Evolutionary conservation across 2,888 invertebrate species (phyloP), one percentile per base, ranked within the genome.

Genomic region (Phengaris alcon): DNA sequence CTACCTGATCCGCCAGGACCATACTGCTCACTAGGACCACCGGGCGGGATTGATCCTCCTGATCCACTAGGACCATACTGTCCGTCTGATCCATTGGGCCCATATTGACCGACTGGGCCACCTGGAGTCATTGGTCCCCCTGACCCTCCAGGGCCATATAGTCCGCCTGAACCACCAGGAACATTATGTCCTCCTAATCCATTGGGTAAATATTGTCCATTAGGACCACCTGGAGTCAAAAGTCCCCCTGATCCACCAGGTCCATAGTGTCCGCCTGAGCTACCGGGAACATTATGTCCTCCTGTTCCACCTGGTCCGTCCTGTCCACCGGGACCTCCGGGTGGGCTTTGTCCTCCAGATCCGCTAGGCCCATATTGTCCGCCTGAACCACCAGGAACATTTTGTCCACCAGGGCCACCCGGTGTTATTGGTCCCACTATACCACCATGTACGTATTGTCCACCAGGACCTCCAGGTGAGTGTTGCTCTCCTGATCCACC

Each of bases 181-280:
- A 75, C 77, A 69, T 78, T 75, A 35, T 79, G 79, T 22, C 78
- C 78, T 6, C 76, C 78, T 8, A 77, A 69, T 48, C 77, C 15
- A 55, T 35, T 44, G 22, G 57, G 9, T 10, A 22, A 22, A 68
- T 35, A 68, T 69, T 46, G 74, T n/a, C 51, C 44, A 7, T 35
- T 35, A 35, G 35, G 35, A 2, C 35, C 35, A 35, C 35, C 4
- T 4, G 35, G 35, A 35, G 35, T 35, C 35, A 35, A 35, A 35
- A 4, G 35, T 35, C 35, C 35, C 35, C 75, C 79, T 46, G 74
- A 73, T 44, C 64, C 76, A 51, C 77, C 78, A 5, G 77, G 76
- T 13, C 46, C 75, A 35, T 35, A 35, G 3, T 35, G 2, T 35
- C 35, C 35, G 2, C 35, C 35, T 3, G 35, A 35, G 35, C 77